Conservation (phyloP, 2,888 invertebrate species). For the Oligia latruncula region DNA sequence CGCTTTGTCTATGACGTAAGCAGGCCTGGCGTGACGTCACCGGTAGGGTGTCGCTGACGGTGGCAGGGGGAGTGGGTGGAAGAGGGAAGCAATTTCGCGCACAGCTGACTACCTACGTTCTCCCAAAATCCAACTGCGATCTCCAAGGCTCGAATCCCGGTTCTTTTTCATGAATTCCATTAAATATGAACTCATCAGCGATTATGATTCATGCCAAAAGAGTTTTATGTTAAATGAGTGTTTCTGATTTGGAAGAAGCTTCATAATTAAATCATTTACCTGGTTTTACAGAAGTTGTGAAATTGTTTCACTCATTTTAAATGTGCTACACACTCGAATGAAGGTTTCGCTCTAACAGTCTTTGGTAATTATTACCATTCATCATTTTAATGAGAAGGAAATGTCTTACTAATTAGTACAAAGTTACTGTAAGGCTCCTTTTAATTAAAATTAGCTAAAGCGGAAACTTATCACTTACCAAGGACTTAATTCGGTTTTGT, state of each 20-base stretch:
- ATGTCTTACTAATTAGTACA: conserved; percentile 39
- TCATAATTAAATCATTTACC: conserved; percentile 22
- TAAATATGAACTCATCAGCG: conserved; percentile 61
- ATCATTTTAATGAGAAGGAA: conserved; percentile 43
- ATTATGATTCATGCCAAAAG: conserved; percentile 56
- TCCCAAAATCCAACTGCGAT: conserved; percentile 76
- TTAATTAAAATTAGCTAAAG: conserved; percentile 50
- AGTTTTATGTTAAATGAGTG: conserved; percentile 53
- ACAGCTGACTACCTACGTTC: conserved; percentile 85
- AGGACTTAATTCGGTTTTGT: conserved; percentile 35
- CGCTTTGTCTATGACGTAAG: conserved; percentile 86
- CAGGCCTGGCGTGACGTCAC: conserved; percentile 84
- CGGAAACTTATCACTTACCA: conserved; percentile 33
- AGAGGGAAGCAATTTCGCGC: conserved; percentile 82
- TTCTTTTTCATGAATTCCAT: conserved; percentile 68
- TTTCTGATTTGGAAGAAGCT: conserved; percentile 32
- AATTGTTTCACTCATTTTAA: conserved; percentile 18
- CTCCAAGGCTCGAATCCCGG: conserved; percentile 50
- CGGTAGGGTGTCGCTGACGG: conserved; percentile 74
- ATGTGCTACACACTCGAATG: conserved; percentile 13
- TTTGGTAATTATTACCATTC: conserved; percentile 36
- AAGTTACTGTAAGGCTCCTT: conserved; percentile 34
- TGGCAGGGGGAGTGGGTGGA: conserved; percentile 69
- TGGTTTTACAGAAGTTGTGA: conserved; percentile 20
- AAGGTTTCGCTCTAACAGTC: conserved; percentile 26